These are phyloP conservation scores for Epizoanthus rinbou DNA, from an alignment of 92 coral and sea anemone genomes.

Conservation along the genomic window DNA sequence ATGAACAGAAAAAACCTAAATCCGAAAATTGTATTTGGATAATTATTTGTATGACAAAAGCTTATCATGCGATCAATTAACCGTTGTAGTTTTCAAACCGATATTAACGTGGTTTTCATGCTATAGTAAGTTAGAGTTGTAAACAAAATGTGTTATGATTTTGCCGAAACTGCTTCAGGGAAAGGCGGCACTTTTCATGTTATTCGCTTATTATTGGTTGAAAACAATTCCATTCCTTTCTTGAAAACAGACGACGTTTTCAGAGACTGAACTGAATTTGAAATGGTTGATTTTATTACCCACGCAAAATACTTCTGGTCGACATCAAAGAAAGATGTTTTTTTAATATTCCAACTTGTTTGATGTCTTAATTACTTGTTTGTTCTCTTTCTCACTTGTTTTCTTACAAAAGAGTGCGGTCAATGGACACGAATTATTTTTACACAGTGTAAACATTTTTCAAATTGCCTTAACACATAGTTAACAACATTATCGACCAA, in stretches of 20 bases:
- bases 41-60: background rate
- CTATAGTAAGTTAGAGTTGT: slow-evolving; percentile 2
- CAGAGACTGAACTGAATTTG: background rate
- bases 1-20: background rate
- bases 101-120: slow-evolving; percentile 6
- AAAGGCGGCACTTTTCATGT: slow-evolving; percentile 14
- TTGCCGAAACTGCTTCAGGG: slow-evolving; percentile 19
- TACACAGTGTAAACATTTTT: slow-evolving; percentile 2
- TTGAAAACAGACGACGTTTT: background rate
- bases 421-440: background rate
- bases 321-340: background rate
- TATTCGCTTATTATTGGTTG: background rate
- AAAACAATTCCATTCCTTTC: background rate
- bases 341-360: background rate
- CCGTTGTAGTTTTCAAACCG: background rate
- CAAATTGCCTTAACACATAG: background rate
- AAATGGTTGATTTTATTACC: background rate
- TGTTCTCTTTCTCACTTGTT: background rate
- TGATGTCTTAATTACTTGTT: too few species aligned
- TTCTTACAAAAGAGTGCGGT: background rate
- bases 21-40: background rate
- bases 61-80: slow-evolving; percentile 15
- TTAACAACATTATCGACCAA: background rate
- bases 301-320: background rate
- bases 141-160: background rate